Percentiles rank a stretch among this genome's conserved stretches.
These are phyloP conservation scores for Anarhynchus alexandrinus DNA, from an alignment of 2,113 vertebrate species.

Conservation along the genomic window DNA sequence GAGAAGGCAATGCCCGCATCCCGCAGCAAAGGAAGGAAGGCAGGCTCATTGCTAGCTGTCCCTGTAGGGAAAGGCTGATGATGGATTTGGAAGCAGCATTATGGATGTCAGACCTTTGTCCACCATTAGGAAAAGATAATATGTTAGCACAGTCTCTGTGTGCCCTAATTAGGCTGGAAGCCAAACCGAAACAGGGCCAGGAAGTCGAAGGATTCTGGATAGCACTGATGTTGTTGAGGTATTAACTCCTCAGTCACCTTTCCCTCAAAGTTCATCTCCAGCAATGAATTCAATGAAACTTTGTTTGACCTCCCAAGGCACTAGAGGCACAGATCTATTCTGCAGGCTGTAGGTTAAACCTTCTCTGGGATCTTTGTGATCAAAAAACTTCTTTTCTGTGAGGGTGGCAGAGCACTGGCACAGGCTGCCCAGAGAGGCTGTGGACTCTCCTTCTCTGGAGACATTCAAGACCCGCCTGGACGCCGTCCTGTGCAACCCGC, in stretches of 20 bases:
- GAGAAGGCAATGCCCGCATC: not conserved
- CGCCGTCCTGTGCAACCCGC: not conserved
- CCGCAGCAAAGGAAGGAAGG: not conserved
- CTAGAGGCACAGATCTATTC: not conserved
- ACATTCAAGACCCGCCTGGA: not conserved
- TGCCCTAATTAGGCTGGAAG: constrained; percentile 15
- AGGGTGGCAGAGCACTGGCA: not conserved
- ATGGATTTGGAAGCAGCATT: not conserved
- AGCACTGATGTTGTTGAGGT: not conserved
- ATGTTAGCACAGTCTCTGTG: not conserved
- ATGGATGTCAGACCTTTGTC: not conserved
- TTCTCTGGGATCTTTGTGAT: not conserved
- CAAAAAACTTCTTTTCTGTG: not conserved
- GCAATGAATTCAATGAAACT: not conserved
- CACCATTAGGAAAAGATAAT: not conserved
- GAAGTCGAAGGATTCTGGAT: not conserved
- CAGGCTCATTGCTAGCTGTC: not conserved
- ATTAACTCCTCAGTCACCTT: not conserved
- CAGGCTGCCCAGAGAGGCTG: not conserved
- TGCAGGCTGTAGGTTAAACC: not conserved
- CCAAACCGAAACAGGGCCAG: not conserved
- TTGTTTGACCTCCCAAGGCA: not conserved
- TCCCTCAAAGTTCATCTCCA: not conserved
- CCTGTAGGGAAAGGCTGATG: not conserved
- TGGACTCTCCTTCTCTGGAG: not conserved